These are phyloP conservation scores for Notolepis coatsorum DNA, from an alignment of 2,797 vertebrate genomes.

Conservation along the genomic window DNA sequence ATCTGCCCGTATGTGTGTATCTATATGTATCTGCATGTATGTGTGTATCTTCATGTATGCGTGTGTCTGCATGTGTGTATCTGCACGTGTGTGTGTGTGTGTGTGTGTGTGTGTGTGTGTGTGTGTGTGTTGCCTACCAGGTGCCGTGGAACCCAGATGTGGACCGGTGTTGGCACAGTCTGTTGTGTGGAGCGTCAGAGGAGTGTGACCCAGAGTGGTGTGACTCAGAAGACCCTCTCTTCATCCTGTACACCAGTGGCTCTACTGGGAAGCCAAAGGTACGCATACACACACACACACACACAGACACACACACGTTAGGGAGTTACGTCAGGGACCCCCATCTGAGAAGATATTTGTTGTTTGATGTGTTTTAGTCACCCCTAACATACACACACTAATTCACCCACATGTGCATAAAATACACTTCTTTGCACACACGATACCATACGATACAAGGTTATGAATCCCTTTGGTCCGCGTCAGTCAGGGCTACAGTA, in stretches of 20 bases:
- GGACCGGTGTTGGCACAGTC: slow-evolving; percentile 91
- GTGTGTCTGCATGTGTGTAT: neutral
- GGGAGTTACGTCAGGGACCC: too few relatives aligned
- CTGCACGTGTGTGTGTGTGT: neutral
- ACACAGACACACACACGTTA: neutral
- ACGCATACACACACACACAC: neutral
- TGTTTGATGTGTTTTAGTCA: too few relatives aligned
- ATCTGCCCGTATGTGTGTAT: neutral
- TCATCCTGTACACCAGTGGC: slow-evolving; percentile 97
- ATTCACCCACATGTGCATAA: neutral
- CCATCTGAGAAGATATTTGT: too few relatives aligned
- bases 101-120: slow-evolving; percentile 2
- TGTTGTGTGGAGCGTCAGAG: slow-evolving; percentile 80
- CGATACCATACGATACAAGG: too few relatives aligned
- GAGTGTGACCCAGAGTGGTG: slow-evolving; percentile 98
- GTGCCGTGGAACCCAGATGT: slow-evolving; percentile 89
- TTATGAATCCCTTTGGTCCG: too few relatives aligned
- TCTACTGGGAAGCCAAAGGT: slow-evolving; percentile 98
- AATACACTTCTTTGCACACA: neutral
- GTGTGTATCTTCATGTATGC: neutral
- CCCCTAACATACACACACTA: neutral
- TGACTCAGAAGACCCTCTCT: slow-evolving; percentile 92
- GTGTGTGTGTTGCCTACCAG: slow-evolving; percentile 65
- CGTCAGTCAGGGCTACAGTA: too few relatives aligned
- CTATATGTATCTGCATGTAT: neutral